Evolutionary conservation across 1,140 invertebrate species (phyloP).

Genomic region (Drosophila quadrilineata): DNA sequence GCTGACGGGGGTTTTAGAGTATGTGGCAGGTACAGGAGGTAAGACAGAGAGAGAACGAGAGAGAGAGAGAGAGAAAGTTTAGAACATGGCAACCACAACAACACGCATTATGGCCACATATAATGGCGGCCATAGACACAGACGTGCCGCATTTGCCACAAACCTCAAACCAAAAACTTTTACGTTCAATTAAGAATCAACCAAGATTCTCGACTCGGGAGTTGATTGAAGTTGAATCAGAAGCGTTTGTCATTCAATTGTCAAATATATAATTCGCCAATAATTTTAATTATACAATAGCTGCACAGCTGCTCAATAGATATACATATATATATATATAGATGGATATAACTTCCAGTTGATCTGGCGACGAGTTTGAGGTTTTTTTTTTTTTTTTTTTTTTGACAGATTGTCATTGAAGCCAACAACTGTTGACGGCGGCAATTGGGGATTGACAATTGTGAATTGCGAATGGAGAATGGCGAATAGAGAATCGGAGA

Average conservation of each 20-base stretch:
- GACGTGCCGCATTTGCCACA: slow-evolving; percentile 40
- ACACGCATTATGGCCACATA: slow-evolving; percentile 72
- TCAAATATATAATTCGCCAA: slow-evolving; percentile 56
- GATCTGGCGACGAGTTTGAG: background rate
- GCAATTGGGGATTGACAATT: slow-evolving; percentile 9
- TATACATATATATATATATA: background rate
- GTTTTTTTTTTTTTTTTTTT: slow-evolving; percentile 54
- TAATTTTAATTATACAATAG: slow-evolving; percentile 65
- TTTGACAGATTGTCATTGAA: background rate
- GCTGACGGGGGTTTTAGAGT: slow-evolving; percentile 4
- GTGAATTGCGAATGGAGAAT: slow-evolving; percentile 33
- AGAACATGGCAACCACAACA: slow-evolving; percentile 64
- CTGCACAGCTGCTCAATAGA: too few relatives aligned
- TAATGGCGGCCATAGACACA: slow-evolving; percentile 43
- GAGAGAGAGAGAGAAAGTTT: slow-evolving; percentile 46
- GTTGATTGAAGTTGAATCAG: slow-evolving; percentile 78
- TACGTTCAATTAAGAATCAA: slow-evolving; percentile 70
- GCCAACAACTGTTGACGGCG: background rate
- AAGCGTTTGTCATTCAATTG: slow-evolving; percentile 77
- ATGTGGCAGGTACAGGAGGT: too few relatives aligned
- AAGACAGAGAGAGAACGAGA: too few relatives aligned
- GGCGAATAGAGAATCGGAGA: slow-evolving; percentile 14
- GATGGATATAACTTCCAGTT: background rate
- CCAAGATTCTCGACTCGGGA: slow-evolving; percentile 47
- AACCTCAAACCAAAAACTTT: slow-evolving; percentile 6